Evolutionary conservation across 2,888 invertebrate genomes (phyloP), one percentile per base, ranked within the genome.

Genomic region (Polylopha cassiicola): DNA sequence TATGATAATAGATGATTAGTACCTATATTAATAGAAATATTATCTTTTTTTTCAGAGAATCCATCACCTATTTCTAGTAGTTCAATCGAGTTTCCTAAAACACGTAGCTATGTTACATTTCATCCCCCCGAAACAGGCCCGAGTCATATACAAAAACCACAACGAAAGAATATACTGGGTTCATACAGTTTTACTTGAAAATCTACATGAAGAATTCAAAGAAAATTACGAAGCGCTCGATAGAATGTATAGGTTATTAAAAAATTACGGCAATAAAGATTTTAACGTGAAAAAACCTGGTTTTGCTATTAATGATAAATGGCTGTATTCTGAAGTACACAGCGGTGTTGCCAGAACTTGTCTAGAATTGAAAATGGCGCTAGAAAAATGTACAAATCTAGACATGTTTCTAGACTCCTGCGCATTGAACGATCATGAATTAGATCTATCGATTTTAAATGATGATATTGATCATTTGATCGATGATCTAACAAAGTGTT

Each of bases 101-200:
- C 75, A 80, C 42, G 58, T 85, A 0, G 84, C 85, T 0, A 64
- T 85, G 65, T 73, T 67, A 0, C 86, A 86, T 37, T 73, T 56
- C 33, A 54, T 71, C 1, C 78, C 73, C 0, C 46, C 70, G 0
- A 15, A 37, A 0, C 63, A 68, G 1, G 56, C 62, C 0, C 65
- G 60, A 4, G 65, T 59, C 2, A 21, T 71, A 0, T 80, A 77
- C 58, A 77, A 64, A 18, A 81, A 86, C 26, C 75, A 79, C 53
- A 86, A 86, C 48, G 85, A 86, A 53, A 46, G 85, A 0, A 54
- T 86, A 3, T 65, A 77, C 28, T 86, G 86, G 86, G 55, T 85
- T 0, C 85, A 86, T 48, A 60, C 59, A 3, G 56, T 60, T 0
- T 58, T 86, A 0, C 50, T 86, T 39, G 49, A 62, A 0, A 58